Percentiles rank a stretch among this genome's conserved stretches.
These are phyloP conservation scores for Mus minutoides DNA, from an alignment of 2,797 vertebrate genomes.

Conservation along the genomic window DNA sequence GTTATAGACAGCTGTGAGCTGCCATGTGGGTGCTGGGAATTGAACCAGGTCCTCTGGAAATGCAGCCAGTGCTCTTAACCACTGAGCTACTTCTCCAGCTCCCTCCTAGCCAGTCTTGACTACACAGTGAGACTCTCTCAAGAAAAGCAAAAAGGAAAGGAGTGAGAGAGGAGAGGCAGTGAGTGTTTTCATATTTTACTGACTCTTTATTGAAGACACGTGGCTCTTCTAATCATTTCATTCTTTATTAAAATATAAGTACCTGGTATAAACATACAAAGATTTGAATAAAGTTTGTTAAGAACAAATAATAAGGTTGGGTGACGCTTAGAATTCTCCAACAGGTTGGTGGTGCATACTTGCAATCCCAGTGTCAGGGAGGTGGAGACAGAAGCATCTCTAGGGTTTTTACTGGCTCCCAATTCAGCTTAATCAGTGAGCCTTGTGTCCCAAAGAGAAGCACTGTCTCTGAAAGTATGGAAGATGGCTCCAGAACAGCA, in stretches of 20 bases:
- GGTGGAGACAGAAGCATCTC: not conserved
- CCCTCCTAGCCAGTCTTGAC: not conserved
- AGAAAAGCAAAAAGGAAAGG: not conserved
- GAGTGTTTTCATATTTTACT: not conserved
- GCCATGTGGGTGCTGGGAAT: not conserved
- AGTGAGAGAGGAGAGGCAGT: too few relatives aligned
- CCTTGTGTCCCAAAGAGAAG: not conserved
- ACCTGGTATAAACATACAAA: not conserved
- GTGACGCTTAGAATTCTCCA: slow-evolving; percentile 4
- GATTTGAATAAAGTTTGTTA: not conserved
- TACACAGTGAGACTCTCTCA: not conserved
- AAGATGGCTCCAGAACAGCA: not conserved
- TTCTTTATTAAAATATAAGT: slow-evolving; percentile 20
- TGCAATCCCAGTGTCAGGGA: not conserved
- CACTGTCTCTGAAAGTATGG: not conserved
- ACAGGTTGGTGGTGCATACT: not conserved
- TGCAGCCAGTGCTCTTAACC: not conserved
- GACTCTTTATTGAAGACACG: not conserved
- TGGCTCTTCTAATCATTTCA: not conserved
- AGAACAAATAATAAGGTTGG: not conserved
- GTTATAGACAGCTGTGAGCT: not conserved
- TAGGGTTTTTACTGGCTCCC: not conserved
- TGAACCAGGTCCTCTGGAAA: not conserved
- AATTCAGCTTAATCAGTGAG: not conserved
- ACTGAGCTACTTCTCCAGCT: not conserved